Conservation (phyloP, 2,113 vertebrate genomes). For the Ictalurus punctatus region DNA sequence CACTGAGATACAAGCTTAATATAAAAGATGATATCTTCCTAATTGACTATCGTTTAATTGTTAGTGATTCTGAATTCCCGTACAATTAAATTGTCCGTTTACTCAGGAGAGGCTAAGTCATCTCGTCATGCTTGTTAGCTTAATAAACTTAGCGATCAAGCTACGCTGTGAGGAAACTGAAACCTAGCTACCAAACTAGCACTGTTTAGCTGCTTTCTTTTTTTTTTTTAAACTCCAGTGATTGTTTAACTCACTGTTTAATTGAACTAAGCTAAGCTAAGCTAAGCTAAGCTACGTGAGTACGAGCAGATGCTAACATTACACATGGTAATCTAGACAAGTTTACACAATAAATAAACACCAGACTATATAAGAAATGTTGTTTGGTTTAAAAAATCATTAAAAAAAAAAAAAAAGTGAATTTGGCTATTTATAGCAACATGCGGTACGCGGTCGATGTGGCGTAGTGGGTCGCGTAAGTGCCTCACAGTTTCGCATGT, state of each 20-base stretch:
- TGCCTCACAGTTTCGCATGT: no score
- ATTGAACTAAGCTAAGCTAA: not conserved
- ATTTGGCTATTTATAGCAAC: not conserved
- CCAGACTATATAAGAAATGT: not conserved
- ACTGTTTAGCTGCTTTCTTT: no score
- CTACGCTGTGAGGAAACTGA: not conserved
- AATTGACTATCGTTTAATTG: not conserved
- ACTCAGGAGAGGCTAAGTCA: not conserved
- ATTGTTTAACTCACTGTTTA: not conserved
- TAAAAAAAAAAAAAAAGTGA: not conserved
- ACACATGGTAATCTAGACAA: not conserved
- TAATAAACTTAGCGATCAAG: not conserved
- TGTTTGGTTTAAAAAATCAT: no score
- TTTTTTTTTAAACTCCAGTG: not conserved
- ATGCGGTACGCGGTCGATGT: not conserved
- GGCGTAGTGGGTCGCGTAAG: not conserved
- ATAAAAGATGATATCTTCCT: not conserved
- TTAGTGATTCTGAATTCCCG: not conserved
- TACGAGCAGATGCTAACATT: not conserved
- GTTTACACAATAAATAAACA: not conserved
- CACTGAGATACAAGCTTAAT: not conserved
- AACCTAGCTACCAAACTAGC: no score
- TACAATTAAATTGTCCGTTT: not conserved
- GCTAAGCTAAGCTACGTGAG: not conserved
- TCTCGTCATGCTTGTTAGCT: not conserved